Percentiles rank a stretch among this genome's conserved stretches.
phyloP scores from a whole-genome alignment of 2,113 vertebrate genomes.

The Saguinus midas region DNA sequence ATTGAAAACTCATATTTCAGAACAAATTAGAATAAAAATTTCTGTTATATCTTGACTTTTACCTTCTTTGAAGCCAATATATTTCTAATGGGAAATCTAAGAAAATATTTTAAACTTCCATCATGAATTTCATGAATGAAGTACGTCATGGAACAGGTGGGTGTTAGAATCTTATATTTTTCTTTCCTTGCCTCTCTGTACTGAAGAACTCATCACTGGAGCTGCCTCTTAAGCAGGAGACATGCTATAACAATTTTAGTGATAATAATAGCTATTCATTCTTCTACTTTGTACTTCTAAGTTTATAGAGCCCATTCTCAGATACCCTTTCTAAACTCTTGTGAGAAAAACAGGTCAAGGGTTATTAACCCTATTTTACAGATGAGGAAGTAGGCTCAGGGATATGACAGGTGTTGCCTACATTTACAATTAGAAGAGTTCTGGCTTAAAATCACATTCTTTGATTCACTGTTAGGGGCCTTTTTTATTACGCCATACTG shows the following conservation, averaged over 20 bases:
- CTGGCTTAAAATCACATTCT: background rate
- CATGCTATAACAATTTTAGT: background rate
- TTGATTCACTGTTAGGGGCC: background rate
- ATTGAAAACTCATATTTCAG: slow-evolving; percentile 70
- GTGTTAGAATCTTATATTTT: background rate
- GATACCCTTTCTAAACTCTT: background rate
- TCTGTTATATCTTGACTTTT: slow-evolving; percentile 66
- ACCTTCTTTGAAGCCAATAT: slow-evolving; percentile 51
- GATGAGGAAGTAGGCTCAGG: background rate
- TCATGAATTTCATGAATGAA: slow-evolving; percentile 58
- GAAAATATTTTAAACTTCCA: slow-evolving; percentile 44
- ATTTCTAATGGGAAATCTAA: slow-evolving; percentile 42
- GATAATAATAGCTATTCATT: background rate
- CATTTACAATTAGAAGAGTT: background rate
- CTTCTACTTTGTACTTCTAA: background rate
- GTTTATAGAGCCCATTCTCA: slow-evolving; percentile 5
- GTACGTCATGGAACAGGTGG: slow-evolving; percentile 6
- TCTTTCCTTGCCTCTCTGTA: background rate
- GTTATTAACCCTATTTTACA: background rate
- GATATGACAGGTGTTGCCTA: background rate
- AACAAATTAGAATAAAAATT: slow-evolving; percentile 71
- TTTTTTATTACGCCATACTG: background rate
- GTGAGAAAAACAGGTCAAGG: background rate
- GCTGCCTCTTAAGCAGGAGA: background rate
- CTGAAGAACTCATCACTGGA: background rate